Evolutionary conservation across 2,113 vertebrate species (phyloP).

Genomic region (Girardinichthys multiradiatus): DNA sequence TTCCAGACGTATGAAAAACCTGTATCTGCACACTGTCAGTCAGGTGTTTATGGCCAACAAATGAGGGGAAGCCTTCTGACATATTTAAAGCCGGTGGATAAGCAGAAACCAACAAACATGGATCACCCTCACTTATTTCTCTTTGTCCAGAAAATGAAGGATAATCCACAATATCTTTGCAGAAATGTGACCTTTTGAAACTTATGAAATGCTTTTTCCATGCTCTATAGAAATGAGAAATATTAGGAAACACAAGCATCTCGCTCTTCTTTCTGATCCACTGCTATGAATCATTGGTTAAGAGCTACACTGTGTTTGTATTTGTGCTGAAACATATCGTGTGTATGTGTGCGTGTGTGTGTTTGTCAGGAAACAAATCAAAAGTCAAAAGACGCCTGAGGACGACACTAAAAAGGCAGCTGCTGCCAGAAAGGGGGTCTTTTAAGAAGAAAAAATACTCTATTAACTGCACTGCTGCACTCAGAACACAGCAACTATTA

Average conservation of each 20-base stretch:
- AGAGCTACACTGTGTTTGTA: slow-evolving; percentile 5
- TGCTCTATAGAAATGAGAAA: neutral
- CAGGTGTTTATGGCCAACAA: no score
- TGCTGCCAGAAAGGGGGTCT: slow-evolving; percentile 30
- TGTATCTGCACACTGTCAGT: no score
- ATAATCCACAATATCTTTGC: no score
- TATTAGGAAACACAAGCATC: neutral
- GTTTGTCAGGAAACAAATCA: slow-evolving; percentile 34
- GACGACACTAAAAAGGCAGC: slow-evolving; percentile 37
- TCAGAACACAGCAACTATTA: slow-evolving; percentile 9
- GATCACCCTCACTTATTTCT: neutral
- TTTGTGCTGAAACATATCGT: neutral
- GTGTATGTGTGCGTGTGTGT: slow-evolving; percentile 10
- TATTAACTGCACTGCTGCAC: slow-evolving; percentile 5
- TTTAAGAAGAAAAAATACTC: slow-evolving; percentile 11
- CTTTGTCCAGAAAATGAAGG: neutral
- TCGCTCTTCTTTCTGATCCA: neutral
- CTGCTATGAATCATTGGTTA: slow-evolving; percentile 27
- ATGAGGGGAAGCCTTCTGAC: no score
- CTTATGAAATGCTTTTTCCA: neutral
- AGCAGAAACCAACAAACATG: neutral
- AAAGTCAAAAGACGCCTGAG: slow-evolving; percentile 51
- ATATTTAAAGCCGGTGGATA: neutral
- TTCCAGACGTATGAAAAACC: no score
- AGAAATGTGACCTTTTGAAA: no score